Evolutionary conservation across 1,140 invertebrate species (phyloP).

Genomic region (Stegodyphus dumicola): DNA sequence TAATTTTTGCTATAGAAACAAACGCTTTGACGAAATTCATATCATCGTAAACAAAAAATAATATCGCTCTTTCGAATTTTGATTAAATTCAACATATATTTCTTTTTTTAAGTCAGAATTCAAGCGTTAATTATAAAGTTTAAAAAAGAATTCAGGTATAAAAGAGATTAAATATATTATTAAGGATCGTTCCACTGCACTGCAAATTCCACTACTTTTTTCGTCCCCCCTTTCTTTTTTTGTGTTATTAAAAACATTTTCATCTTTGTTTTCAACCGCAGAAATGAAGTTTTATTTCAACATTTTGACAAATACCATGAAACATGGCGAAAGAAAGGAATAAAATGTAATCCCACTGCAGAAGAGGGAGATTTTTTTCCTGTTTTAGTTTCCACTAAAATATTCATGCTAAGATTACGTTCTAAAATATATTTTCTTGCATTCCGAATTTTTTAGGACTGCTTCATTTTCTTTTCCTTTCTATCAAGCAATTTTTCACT

Average conservation of each 20-base stretch:
- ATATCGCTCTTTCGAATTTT: too few relatives aligned
- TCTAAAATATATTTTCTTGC: slow-evolving; percentile 44
- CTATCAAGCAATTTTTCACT: neutral
- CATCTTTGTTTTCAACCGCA: slow-evolving; percentile 6
- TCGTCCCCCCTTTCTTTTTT: neutral
- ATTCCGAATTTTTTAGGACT: neutral
- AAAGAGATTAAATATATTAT: too few relatives aligned
- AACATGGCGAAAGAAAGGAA: slow-evolving; percentile 15
- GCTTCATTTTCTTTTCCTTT: slow-evolving; percentile 1
- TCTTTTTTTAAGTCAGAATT: too few relatives aligned
- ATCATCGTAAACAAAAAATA: too few relatives aligned
- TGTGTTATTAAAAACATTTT: slow-evolving; percentile 9
- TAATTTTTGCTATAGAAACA: too few relatives aligned
- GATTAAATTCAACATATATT: too few relatives aligned
- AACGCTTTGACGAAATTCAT: too few relatives aligned
- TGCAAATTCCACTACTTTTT: too few relatives aligned
- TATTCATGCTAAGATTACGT: slow-evolving; percentile 45
- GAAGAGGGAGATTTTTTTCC: neutral
- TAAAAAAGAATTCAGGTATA: too few relatives aligned
- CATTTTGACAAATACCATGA: slow-evolving; percentile 8
- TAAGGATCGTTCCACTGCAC: too few relatives aligned
- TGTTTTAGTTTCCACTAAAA: slow-evolving; percentile 24
- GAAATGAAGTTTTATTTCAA: slow-evolving; percentile 27
- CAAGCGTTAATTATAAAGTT: too few relatives aligned
- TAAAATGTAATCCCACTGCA: neutral